Base-by-base conservation (phyloP, 1,140 invertebrate genomes). In the Hylaeus volcanicus region DNA sequence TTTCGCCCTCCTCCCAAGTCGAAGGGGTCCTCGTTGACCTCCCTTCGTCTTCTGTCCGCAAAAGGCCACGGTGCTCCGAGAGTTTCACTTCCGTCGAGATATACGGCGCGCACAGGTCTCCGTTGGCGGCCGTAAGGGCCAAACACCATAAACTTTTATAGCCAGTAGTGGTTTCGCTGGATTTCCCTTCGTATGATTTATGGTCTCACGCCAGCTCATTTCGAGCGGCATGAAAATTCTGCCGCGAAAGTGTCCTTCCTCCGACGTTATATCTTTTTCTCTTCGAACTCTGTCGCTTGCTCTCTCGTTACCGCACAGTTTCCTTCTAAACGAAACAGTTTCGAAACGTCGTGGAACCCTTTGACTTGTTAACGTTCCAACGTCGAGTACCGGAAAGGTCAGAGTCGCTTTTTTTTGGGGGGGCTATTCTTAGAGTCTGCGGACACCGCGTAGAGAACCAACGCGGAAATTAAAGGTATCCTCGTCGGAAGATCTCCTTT, bases 121-220 rank as follows among this genome's bases (percentile, higher is more conserved):
- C 26, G 60, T 68, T 75, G 53, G 74, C 74, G 82, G 77, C 56
- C 72, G 26, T 51, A 77, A 74, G 69, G 73, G 58, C 87, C 53
- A 81, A 88, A 83, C 53, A 85, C 75, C 84, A 88, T 91, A 91
- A 91, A 91, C 61, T 88, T 91, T 89, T 91, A 91, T 80, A 83
- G 86, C 79, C 79, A 82, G 76, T 89, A 88, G 88, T 88, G 89
- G 84, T 90, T 90, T 89, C 74, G 86, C 72, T 87, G 79, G 58
- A 85, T 88, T 84, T 88, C 86, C 70, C 79, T 80, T 85, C 68
- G 56, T 51, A 78, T 86, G 84, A 89, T 89, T 90, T 90, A 90
- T 74, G 83, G 48, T 88, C 78, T 88, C 87, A 60, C 26, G 26
- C 5, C 55, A 66, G 41, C 64, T 75, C 66, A 61, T 77, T 53